These are phyloP conservation scores for Octomys mimax DNA, from an alignment of 2,797 vertebrate genomes.

Conservation along the genomic window DNA sequence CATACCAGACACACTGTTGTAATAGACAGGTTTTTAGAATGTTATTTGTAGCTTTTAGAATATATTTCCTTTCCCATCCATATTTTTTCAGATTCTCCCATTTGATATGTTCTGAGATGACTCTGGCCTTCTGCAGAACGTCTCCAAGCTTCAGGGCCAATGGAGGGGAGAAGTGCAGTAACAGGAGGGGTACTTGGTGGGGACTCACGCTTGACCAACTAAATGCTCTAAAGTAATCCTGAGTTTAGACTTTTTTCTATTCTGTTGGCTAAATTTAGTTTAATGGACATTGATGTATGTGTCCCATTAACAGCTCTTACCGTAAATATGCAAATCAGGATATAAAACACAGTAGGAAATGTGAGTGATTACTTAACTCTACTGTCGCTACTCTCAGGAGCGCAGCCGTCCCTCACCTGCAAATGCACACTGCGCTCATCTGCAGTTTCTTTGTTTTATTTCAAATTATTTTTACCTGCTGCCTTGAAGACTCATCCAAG, in stretches of 20 bases:
- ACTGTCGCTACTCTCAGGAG: no score
- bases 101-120: background rate
- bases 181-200: background rate
- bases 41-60: conserved; percentile 1
- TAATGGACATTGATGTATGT: background rate
- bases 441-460: background rate
- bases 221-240: conserved; percentile 17
- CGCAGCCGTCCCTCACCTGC: background rate
- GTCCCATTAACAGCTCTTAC: background rate
- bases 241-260: background rate
- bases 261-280: conserved; percentile 11
- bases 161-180: background rate
- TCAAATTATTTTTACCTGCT: background rate
- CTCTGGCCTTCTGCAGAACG: conserved; percentile 29
- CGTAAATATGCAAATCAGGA: background rate
- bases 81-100: conserved; percentile 27
- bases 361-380: background rate
- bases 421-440: background rate
- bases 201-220: background rate
- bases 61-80: conserved; percentile 26
- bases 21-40: conserved; percentile 2
- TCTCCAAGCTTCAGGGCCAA: background rate
- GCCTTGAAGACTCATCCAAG: background rate
- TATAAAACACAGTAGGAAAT: background rate
- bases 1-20: background rate